Base-by-base conservation (phyloP, 2,888 invertebrate species). In the Zootermopsis nevadensis region DNA sequence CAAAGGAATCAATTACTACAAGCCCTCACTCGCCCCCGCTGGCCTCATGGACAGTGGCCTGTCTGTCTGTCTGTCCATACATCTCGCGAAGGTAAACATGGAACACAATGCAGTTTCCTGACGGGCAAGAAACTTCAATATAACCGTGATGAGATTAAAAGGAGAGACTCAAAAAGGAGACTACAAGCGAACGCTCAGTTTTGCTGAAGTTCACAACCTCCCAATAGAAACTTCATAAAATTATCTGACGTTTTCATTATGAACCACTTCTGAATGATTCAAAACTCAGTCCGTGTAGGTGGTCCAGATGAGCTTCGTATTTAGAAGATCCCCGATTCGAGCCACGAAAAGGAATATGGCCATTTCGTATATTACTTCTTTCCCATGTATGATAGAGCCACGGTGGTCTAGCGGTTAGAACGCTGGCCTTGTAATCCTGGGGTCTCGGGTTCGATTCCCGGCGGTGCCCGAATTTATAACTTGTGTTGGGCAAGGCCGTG, bases 1-100 rank as follows among this genome's bases (percentile, higher is more conserved):
- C 83, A 83, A 83, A 83, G 83, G 83, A 83, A 83, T 83, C 83
- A 83, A 83, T 83, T 83, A 83, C 83, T 66, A 35, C 30, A 60
- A 35, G 31, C n/a, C 15, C 60, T 60, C 60, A 48, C n/a, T 27
- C 60, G 60, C 60, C 60, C n/a, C 27, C 27, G 8, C 60, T 27
- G 60, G 31, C 79, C 30, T 35, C 38, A 81, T 66, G 79, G 79
- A 79, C 79, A 79, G 79, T 66, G 79, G 79, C 66, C 79, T 79
- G 77, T 77, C 79, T 79, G 77, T 77, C 79, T 74, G 72, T 38
- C 38, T 74, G 24, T 30, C 79, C 79, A 60, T 79, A 66, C 79
- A 79, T 79, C 79, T 79, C 60, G 79, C 79, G 66, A 19, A 79
- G 60, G 79, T 79, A 79, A 79, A 79, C 79, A 79, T 19, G 60